Evolutionary conservation across 2,113 vertebrate genomes (phyloP).

Genomic region (Paraplagusia blochii): DNA sequence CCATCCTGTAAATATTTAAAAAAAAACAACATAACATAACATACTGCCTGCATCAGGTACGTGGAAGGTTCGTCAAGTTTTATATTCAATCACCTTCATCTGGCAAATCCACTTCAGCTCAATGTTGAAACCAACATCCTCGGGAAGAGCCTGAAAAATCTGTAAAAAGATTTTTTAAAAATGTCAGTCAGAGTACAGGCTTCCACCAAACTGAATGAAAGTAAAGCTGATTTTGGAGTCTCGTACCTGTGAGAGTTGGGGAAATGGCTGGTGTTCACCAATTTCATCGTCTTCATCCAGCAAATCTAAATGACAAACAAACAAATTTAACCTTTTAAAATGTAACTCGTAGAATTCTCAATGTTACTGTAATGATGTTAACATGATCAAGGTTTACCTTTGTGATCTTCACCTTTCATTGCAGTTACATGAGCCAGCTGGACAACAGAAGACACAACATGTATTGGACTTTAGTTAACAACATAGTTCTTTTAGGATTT

Average conservation of each 20-base stretch:
- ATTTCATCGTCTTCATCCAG: constrained; percentile 84
- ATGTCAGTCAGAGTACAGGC: neutral
- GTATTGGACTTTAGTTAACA: too few relatives aligned
- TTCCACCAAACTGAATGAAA: neutral
- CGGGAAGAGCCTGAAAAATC: constrained; percentile 90
- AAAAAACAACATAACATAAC: neutral
- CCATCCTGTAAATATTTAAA: constrained; percentile 79
- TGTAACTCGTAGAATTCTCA: too few relatives aligned
- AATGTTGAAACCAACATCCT: constrained; percentile 93
- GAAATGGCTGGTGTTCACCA: constrained; percentile 95
- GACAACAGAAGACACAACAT: constrained; percentile 16
- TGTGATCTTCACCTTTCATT: constrained; percentile 80
- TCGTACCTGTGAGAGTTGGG: constrained; percentile 87
- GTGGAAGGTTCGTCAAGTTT: too few relatives aligned
- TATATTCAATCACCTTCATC: constrained; percentile 75
- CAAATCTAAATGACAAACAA: constrained; percentile 73
- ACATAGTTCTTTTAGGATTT: too few relatives aligned
- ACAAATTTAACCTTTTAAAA: neutral
- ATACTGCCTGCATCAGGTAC: too few relatives aligned
- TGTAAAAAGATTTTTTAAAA: constrained; percentile 40
- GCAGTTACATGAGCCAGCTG: constrained; percentile 88
- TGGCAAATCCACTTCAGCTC: constrained; percentile 98
- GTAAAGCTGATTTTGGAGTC: too few relatives aligned
- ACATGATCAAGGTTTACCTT: constrained; percentile 74
- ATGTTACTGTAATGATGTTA: too few relatives aligned